Percentiles rank a stretch among this genome's conserved stretches.
Evolutionary conservation across 1,140 invertebrate genomes (phyloP).

Genomic region (Papilio machaon): DNA sequence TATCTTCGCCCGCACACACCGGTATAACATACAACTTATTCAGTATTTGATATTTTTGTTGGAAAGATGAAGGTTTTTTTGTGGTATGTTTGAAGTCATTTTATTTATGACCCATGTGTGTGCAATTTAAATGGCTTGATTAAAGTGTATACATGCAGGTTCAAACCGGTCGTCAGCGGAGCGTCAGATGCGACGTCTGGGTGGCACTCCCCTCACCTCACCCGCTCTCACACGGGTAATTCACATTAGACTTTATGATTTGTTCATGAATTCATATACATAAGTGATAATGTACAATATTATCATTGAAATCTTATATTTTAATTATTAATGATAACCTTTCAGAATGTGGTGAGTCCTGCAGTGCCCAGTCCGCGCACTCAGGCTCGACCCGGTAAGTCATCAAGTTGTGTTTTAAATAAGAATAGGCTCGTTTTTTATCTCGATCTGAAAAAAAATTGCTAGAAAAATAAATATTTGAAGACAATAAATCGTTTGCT

Average conservation of each 20-base stretch:
- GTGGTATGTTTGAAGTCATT: too few relatives aligned
- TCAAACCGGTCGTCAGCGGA: slow-evolving; percentile 75
- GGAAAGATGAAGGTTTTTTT: too few relatives aligned
- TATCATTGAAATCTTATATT: neutral
- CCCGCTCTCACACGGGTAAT: slow-evolving; percentile 67
- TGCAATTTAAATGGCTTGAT: too few relatives aligned
- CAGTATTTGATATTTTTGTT: too few relatives aligned
- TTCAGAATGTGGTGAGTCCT: slow-evolving; percentile 70
- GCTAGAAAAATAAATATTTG: too few relatives aligned
- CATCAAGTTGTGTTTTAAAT: slow-evolving; percentile 6
- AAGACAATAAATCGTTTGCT: too few relatives aligned
- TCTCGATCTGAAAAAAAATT: too few relatives aligned
- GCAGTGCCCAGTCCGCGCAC: slow-evolving; percentile 67
- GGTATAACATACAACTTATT: slow-evolving; percentile 42
- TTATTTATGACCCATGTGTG: too few relatives aligned
- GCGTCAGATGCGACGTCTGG: slow-evolving; percentile 61
- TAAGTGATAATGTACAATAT: slow-evolving; percentile 28
- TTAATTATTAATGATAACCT: slow-evolving; percentile 42
- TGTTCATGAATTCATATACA: neutral
- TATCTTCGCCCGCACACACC: slow-evolving; percentile 69
- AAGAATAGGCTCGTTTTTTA: too few relatives aligned
- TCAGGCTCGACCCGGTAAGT: slow-evolving; percentile 67
- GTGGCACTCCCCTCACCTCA: slow-evolving; percentile 73
- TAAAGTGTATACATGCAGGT: slow-evolving; percentile 54
- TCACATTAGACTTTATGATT: neutral